Conservation (phyloP, 92 coral and sea anemone species). For the Hydrozoanthus gracilis region DNA sequence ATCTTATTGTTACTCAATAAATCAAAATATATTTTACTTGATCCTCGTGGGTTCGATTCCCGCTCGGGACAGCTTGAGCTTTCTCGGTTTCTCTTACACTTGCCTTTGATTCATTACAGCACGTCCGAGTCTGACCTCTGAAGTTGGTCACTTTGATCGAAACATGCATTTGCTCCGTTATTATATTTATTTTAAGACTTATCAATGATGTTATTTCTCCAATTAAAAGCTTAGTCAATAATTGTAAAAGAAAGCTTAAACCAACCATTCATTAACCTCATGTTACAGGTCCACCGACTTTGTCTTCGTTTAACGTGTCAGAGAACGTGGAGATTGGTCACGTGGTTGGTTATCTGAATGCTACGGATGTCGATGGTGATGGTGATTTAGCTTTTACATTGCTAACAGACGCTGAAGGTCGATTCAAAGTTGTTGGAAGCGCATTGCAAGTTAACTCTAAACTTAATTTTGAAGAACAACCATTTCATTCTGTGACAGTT, state of each 20-base stretch:
- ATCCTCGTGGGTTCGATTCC: too few relatives aligned
- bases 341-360: slow-evolving; percentile 58
- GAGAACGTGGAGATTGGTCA: slow-evolving; percentile 69
- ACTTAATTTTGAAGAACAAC: slow-evolving; percentile 57
- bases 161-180: too few relatives aligned
- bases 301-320: slow-evolving; percentile 45
- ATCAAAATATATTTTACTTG: too few relatives aligned
- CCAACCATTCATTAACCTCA: background rate
- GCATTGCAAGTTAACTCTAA: slow-evolving; percentile 47
- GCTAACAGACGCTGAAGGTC: slow-evolving; percentile 71
- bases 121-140: too few relatives aligned
- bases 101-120: too few relatives aligned
- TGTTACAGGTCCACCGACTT: slow-evolving; percentile 51
- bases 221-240: background rate
- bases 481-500: slow-evolving; percentile 49
- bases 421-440: slow-evolving; percentile 51
- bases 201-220: background rate
- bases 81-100: too few relatives aligned
- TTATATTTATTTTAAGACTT: slow-evolving; percentile 6
- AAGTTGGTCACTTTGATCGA: too few relatives aligned
- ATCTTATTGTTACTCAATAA: too few relatives aligned
- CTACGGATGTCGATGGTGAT: slow-evolving; percentile 66
- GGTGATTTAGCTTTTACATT: slow-evolving; percentile 54
- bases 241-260: background rate
- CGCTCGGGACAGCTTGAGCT: too few relatives aligned